Conservation (phyloP, 2,797 vertebrate species). For the Macropus fuliginosus region DNA sequence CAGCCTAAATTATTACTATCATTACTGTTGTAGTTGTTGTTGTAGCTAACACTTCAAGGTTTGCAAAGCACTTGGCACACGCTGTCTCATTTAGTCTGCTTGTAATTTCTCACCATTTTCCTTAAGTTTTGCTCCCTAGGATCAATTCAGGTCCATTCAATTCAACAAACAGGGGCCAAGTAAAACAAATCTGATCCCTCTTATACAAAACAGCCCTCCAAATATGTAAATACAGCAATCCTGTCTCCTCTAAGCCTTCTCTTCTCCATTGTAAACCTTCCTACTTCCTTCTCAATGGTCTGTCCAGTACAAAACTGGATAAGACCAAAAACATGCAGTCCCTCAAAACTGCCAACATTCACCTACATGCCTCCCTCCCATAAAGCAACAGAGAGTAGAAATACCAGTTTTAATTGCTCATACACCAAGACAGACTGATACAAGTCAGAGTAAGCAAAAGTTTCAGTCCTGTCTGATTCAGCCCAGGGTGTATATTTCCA, state of each 20-base stretch:
- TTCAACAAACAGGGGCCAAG: neutral
- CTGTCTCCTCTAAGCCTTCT: neutral
- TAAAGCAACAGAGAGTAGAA: conserved; percentile 4
- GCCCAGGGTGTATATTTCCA: neutral
- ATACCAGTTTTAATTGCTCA: neutral
- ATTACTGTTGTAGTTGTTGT: neutral
- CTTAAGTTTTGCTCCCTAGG: neutral
- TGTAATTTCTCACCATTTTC: neutral
- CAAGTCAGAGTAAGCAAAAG: conserved; percentile 2
- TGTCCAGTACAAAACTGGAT: conserved; percentile 31
- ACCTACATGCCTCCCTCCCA: neutral
- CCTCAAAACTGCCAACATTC: neutral
- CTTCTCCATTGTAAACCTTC: neutral
- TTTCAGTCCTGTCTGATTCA: neutral
- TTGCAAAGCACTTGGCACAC: neutral
- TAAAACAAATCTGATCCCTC: neutral
- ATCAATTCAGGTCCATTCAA: neutral
- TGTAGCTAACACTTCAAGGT: neutral
- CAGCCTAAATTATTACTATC: neutral
- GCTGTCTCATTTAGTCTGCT: neutral
- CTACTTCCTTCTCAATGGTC: neutral
- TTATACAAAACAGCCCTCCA: neutral
- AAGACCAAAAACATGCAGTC: neutral
- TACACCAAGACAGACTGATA: neutral
- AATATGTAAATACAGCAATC: neutral